Evolutionary conservation across 2,113 vertebrate species (phyloP).

Genomic region (Saguinus imperator): DNA sequence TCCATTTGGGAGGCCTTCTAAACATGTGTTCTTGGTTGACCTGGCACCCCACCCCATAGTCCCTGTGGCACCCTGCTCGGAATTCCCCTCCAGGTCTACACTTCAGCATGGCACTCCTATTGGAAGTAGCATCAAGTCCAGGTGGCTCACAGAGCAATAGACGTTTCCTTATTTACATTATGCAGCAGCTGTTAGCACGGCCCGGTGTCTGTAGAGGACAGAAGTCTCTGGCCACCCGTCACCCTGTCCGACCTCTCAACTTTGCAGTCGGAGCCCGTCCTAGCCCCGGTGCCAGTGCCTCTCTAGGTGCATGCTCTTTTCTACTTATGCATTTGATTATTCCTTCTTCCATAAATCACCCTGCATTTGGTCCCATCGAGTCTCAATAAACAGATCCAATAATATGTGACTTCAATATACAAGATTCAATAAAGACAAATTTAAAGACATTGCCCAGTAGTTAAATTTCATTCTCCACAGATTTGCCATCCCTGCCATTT

Average conservation of each 20-base stretch:
- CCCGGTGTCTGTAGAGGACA: neutral
- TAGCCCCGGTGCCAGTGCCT: neutral
- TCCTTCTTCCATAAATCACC: constrained; percentile 47
- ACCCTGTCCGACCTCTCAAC: fast-evolving
- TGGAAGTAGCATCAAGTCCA: constrained; percentile 24
- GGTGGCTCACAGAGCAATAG: neutral
- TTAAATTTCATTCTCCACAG: constrained; percentile 61
- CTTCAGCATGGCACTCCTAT: neutral
- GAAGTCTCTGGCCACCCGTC: neutral
- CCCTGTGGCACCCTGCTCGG: neutral
- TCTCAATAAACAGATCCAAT: constrained; percentile 66
- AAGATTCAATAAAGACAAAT: constrained; percentile 72
- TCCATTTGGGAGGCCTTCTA: neutral
- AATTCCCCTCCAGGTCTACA: neutral
- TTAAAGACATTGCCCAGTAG: constrained; percentile 70
- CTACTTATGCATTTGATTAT: constrained; percentile 30
- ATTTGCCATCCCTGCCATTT: constrained; percentile 52
- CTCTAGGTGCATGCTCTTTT: constrained; percentile 31
- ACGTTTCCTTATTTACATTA: constrained; percentile 5
- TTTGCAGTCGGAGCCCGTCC: neutral
- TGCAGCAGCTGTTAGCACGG: neutral
- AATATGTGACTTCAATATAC: constrained; percentile 71
- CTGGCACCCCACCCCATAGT: neutral
- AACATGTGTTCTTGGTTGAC: neutral
- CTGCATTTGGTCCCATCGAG: constrained; percentile 44